Conservation (phyloP, 2,113 vertebrate genomes). For the Poeciliopsis occidentalis region DNA sequence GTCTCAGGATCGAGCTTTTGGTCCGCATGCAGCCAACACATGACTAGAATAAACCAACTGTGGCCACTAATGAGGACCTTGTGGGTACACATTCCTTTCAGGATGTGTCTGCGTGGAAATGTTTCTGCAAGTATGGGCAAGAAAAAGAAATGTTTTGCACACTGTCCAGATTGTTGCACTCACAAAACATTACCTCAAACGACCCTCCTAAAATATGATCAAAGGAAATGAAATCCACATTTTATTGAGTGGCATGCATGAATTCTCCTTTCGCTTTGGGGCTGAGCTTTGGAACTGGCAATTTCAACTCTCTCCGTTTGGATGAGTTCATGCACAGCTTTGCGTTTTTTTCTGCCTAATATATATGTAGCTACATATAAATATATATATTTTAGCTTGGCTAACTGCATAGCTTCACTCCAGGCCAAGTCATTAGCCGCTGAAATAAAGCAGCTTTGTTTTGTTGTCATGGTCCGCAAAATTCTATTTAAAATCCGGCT, state of each 20-base stretch:
- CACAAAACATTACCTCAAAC: constrained; percentile 16
- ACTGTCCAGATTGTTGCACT: neutral
- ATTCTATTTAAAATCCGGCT: constrained; percentile 65
- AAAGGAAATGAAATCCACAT: constrained; percentile 25
- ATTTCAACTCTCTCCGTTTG: constrained; percentile 47
- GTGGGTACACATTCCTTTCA: constrained; percentile 54
- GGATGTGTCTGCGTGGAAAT: constrained; percentile 19
- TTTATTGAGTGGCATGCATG: constrained; percentile 32
- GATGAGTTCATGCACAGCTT: constrained; percentile 54
- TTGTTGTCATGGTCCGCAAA: constrained; percentile 70
- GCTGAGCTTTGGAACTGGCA: constrained; percentile 14
- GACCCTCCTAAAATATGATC: constrained; percentile 11
- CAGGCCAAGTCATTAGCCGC: constrained; percentile 68
- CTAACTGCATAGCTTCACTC: constrained; percentile 38
- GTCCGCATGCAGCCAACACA: constrained; percentile 11
- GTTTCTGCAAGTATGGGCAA: constrained; percentile 6
- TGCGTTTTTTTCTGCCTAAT: constrained; percentile 49
- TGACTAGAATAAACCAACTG: constrained; percentile 29
- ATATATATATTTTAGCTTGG: constrained; percentile 22
- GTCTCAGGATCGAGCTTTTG: constrained; percentile 25
- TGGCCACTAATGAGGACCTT: constrained; percentile 62
- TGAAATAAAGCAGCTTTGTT: constrained; percentile 74
- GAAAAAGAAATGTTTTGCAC: neutral
- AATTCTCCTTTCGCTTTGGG: constrained; percentile 10
- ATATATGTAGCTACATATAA: neutral